Evolutionary conservation across 2,113 vertebrate genomes (phyloP).

Genomic region (Pica pica): DNA sequence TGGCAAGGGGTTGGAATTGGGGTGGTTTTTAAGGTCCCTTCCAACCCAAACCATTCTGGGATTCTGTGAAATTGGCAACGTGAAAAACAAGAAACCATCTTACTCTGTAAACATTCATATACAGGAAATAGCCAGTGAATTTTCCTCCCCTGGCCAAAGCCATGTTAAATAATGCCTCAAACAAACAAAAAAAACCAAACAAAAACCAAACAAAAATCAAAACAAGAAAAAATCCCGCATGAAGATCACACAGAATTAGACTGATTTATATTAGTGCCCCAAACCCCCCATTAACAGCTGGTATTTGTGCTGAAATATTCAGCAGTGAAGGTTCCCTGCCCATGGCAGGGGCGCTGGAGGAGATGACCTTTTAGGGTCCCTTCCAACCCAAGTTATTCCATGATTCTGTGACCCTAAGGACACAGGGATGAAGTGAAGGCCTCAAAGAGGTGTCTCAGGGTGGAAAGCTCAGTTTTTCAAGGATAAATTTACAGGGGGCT

Average conservation of each 20-base stretch:
- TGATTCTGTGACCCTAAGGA: background rate
- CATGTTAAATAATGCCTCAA: background rate
- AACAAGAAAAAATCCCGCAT: background rate
- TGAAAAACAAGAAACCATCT: background rate
- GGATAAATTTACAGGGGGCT: background rate
- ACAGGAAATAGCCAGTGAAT: background rate
- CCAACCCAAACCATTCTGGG: background rate
- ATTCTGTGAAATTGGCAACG: fast-evolving
- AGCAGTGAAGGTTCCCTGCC: background rate
- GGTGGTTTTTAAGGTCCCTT: background rate
- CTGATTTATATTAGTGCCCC: background rate
- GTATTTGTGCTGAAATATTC: background rate
- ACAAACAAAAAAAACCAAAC: too few species aligned
- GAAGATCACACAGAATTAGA: background rate
- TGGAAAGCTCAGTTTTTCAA: background rate
- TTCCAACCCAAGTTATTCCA: background rate
- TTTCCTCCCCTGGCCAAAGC: background rate
- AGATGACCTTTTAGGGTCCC: background rate
- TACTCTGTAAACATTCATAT: background rate
- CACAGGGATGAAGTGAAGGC: background rate
- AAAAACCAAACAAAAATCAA: background rate
- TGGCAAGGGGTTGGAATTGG: background rate
- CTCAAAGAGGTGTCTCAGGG: background rate
- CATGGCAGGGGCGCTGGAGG: background rate
- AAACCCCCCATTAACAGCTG: background rate